A percentile compares a stretch with the other conserved stretches of the same genome.
These are phyloP conservation scores for Aleiodes sp. DNA, from an alignment of 1,140 invertebrate species.

Conservation along the genomic window DNA sequence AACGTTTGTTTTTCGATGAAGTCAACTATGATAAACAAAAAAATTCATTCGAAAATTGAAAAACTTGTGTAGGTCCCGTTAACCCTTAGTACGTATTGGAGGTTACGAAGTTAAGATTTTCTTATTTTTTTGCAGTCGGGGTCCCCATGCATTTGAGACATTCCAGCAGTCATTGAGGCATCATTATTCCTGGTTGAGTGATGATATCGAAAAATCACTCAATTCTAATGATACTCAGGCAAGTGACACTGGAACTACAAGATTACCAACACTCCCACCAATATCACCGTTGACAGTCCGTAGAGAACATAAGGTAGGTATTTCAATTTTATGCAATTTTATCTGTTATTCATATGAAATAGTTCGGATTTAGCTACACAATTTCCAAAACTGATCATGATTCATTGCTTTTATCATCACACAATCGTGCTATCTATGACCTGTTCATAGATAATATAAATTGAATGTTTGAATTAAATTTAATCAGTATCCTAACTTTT, in stretches of 20 bases:
- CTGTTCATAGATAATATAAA: background rate
- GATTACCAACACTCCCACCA: slow-evolving; percentile 52
- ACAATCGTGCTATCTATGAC: background rate
- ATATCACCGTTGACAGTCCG: slow-evolving; percentile 52
- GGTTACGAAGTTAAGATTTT: too few species aligned
- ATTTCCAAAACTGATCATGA: too few species aligned
- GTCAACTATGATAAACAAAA: background rate
- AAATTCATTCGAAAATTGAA: background rate
- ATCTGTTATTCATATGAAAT: slow-evolving; percentile 28
- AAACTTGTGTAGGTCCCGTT: background rate
- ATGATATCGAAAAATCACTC: slow-evolving; percentile 49
- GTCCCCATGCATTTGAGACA: slow-evolving; percentile 49
- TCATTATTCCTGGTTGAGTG: slow-evolving; percentile 57
- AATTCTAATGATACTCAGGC: slow-evolving; percentile 22
- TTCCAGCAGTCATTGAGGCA: slow-evolving; percentile 54
- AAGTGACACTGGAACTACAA: slow-evolving; percentile 30
- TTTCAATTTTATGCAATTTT: slow-evolving; percentile 18
- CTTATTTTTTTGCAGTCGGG: slow-evolving; percentile 50
- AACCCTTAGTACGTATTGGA: too few species aligned
- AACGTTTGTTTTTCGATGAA: background rate
- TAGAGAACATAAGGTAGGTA: slow-evolving; percentile 52
- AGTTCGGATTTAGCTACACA: slow-evolving; percentile 14
- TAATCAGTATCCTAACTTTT: background rate
- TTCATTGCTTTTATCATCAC: background rate
- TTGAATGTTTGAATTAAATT: background rate